Conservation (phyloP, 2,888 invertebrate genomes). For the Nomada flava region DNA sequence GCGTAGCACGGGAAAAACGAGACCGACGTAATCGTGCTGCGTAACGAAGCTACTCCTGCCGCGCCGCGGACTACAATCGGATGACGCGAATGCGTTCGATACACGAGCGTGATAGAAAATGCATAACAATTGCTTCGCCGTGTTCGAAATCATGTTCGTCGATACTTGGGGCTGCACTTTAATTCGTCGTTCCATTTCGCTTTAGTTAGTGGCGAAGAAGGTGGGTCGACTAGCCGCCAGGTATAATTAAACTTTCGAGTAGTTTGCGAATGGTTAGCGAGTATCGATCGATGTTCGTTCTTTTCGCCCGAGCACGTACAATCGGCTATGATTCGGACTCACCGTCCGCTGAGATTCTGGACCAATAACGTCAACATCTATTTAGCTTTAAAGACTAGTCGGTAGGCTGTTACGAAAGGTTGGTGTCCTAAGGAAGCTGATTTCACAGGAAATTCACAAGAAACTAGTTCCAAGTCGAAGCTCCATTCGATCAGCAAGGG, state of each 20-base stretch:
- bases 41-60: conserved; percentile 30
- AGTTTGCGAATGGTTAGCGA: conserved; percentile 69
- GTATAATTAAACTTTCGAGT: conserved; percentile 77
- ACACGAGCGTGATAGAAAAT: no score
- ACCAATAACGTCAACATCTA: neutral
- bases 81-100: neutral
- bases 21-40: neutral
- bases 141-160: conserved; percentile 70
- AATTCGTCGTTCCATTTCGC: conserved; percentile 72
- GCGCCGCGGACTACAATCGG: conserved; percentile 24
- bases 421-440: no score
- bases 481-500: conserved; percentile 69
- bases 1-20: conserved; percentile 55
- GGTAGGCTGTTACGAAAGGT: no score
- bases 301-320: conserved; percentile 64
- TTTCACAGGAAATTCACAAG: conserved; percentile 20
- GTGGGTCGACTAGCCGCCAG: conserved; percentile 38
- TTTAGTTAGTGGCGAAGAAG: conserved; percentile 48
- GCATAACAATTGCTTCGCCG: neutral
- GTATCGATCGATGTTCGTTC: conserved; percentile 79
- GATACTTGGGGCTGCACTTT: conserved; percentile 65
- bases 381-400: neutral
- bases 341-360: no score
- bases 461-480: conserved; percentile 71
- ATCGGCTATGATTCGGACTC: no score